Percentiles rank a stretch among this genome's conserved stretches.
Evolutionary conservation across 2,113 vertebrate species (phyloP).

Genomic region (Brachyhypopomus gauderio): DNA sequence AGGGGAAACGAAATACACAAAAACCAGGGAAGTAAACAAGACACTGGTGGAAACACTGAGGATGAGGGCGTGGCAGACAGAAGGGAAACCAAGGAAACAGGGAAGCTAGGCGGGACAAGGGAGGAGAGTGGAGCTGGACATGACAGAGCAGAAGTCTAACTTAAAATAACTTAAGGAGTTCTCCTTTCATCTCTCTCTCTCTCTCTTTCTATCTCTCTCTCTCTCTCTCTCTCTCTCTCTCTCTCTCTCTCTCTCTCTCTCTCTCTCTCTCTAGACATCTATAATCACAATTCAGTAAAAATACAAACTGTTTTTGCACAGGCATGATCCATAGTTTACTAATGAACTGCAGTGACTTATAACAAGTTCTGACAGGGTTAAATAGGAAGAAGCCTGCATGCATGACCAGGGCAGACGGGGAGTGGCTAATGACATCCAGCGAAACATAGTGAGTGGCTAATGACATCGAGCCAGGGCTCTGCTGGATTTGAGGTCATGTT

Average conservation of each 20-base stretch:
- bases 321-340: background rate
- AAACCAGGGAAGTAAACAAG: no score
- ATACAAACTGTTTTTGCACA: background rate
- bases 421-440: no score
- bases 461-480: background rate
- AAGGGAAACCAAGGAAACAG: no score
- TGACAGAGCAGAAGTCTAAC: background rate
- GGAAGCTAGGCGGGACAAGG: no score
- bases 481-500: slow-evolving; percentile 30
- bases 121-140: no score
- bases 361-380: background rate
- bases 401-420: no score
- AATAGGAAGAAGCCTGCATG: background rate
- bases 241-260: background rate
- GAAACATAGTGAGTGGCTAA: background rate
- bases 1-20: no score
- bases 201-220: background rate
- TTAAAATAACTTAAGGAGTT: background rate
- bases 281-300: background rate
- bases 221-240: background rate
- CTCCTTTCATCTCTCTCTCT: background rate
- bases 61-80: no score
- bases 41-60: no score
- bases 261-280: background rate
- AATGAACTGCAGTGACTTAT: background rate